phyloP scores from a whole-genome alignment of 2,113 vertebrate genomes.

The Macrotus californicus region DNA sequence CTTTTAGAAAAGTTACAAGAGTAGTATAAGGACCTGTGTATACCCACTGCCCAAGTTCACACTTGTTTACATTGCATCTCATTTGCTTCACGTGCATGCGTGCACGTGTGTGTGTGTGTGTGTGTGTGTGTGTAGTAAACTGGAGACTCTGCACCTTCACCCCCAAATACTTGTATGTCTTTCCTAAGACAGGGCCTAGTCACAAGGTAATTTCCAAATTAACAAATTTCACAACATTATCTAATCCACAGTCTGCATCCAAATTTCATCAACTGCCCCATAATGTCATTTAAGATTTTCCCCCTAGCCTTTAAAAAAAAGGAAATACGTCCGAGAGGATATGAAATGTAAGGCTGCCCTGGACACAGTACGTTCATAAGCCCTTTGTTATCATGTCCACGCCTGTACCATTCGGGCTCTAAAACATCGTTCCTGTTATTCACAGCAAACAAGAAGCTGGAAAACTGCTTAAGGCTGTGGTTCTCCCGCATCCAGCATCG shows the following conservation, averaged over 20 bases:
- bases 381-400: not conserved
- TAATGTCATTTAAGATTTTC: not conserved
- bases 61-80: not conserved
- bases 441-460: not conserved
- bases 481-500: not conserved
- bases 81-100: not conserved
- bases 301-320: not conserved
- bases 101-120: no score
- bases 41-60: not conserved
- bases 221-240: not conserved
- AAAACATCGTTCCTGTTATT: not conserved
- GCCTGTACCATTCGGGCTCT: rapidly evolving
- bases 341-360: not conserved
- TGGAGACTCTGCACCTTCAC: not conserved
- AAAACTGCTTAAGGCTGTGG: not conserved
- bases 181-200: not conserved
- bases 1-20: not conserved
- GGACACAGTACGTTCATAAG: not conserved
- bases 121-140: not conserved
- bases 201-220: not conserved
- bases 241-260: not conserved
- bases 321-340: not conserved
- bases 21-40: not conserved
- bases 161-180: not conserved
- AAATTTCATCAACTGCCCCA: not conserved